Percentiles rank a stretch among this genome's conserved stretches.
phyloP scores from a whole-genome alignment of 2,888 invertebrate genomes.

The Drosophila stalkeri region DNA sequence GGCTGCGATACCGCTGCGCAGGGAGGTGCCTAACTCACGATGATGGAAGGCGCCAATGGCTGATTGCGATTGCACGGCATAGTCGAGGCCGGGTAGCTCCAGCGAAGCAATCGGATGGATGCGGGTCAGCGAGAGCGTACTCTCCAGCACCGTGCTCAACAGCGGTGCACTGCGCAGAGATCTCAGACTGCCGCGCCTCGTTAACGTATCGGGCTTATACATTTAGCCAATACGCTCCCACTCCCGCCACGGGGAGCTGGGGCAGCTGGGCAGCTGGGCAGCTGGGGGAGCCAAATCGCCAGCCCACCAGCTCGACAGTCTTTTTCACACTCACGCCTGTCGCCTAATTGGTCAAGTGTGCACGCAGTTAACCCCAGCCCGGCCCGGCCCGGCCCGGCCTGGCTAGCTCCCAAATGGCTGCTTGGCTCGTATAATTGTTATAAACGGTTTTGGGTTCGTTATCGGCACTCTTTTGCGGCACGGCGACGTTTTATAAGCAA shows the following conservation, averaged over 20 bases:
- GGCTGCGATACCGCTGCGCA: slow-evolving; percentile 80
- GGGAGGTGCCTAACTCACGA: slow-evolving; percentile 80
- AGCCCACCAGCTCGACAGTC: slow-evolving; percentile 13
- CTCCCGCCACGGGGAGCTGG: slow-evolving; percentile 28
- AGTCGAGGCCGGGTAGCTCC: slow-evolving; percentile 85
- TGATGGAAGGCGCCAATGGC: slow-evolving; percentile 71
- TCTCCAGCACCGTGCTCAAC: slow-evolving; percentile 85
- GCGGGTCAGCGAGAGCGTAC: slow-evolving; percentile 85
- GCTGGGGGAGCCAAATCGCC: slow-evolving; percentile 1
- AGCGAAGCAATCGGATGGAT: slow-evolving; percentile 85
- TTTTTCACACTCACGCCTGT: slow-evolving; percentile 28
- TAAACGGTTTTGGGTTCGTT: slow-evolving; percentile 62
- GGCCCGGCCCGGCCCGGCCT: neutral
- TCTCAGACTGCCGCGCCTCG: slow-evolving; percentile 85
- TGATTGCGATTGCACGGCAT: slow-evolving; percentile 83
- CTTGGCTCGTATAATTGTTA: slow-evolving; percentile 63
- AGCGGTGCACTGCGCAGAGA: slow-evolving; percentile 85
- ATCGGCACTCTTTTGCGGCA: slow-evolving; percentile 41
- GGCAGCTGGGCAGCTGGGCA: slow-evolving; percentile 20
- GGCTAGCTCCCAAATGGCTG: slow-evolving; percentile 31
- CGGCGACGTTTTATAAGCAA: slow-evolving; percentile 72
- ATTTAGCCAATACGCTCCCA: slow-evolving; percentile 74
- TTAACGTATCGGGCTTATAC: slow-evolving; percentile 85
- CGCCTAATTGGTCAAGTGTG: slow-evolving; percentile 33
- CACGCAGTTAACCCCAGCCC: slow-evolving; percentile 8